phyloP scores from a whole-genome alignment of 1,140 invertebrate species.

The Atta cephalotes region DNA sequence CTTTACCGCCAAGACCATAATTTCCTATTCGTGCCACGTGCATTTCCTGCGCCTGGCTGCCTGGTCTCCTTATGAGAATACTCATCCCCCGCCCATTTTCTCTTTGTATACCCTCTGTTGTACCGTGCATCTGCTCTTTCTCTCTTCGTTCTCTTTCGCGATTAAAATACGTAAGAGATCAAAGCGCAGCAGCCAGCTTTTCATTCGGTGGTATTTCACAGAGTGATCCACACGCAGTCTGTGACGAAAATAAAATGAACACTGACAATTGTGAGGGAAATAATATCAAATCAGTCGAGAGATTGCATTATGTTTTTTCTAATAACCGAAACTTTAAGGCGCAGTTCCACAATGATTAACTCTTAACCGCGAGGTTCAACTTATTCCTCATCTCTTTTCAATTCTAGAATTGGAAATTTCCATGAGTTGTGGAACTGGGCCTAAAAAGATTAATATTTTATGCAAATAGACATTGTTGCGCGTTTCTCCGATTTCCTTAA shows the following conservation, averaged over 20 bases:
- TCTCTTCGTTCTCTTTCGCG: background rate
- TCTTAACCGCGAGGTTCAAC: too few relatives aligned
- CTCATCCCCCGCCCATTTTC: conserved; percentile 22
- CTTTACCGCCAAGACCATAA: conserved; percentile 37
- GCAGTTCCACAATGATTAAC: too few relatives aligned
- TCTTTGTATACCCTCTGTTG: conserved; percentile 5
- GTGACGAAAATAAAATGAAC: background rate
- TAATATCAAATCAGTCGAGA: background rate
- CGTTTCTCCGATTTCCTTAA: background rate
- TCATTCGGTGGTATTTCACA: background rate
- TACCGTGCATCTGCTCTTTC: background rate
- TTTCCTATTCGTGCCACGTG: conserved; percentile 39
- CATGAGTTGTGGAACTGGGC: too few relatives aligned
- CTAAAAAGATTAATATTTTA: conserved; percentile 1
- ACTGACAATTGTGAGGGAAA: background rate
- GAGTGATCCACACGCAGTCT: too few relatives aligned
- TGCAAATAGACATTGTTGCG: background rate
- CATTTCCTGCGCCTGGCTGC: conserved; percentile 29
- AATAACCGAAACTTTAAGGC: background rate
- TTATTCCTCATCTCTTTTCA: too few relatives aligned
- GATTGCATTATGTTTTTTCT: background rate
- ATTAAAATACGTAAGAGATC: conserved; percentile 31
- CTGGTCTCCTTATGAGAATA: conserved; percentile 32
- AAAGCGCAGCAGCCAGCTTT: conserved; percentile 2
- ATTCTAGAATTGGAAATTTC: too few relatives aligned